Evolutionary conservation across 2,888 invertebrate species (phyloP), one percentile per base, ranked within the genome.

Genomic region (Drosophila anomelani): DNA sequence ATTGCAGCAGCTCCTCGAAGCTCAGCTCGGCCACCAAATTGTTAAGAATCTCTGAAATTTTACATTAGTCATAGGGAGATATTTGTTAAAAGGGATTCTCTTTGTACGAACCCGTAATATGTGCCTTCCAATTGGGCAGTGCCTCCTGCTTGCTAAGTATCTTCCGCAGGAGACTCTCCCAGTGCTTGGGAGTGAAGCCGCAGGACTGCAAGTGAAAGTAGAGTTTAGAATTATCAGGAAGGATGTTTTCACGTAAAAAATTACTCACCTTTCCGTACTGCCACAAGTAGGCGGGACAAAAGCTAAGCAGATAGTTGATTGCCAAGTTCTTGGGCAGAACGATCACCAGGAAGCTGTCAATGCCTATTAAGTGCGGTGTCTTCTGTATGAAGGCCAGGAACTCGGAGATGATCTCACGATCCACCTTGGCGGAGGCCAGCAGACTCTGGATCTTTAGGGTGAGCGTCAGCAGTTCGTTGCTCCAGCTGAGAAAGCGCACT

Each of bases 181-280:
- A 92, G 68, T 92, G 92, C 55, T 91, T 91, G 1, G 91, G 91
- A 0, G 89, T 90, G 60, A 91, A 91, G 20, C 91, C 90, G 61
- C 92, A 92, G 1, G 91, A 92, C 92, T 92, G 38, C 26, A 71
- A 54, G 4, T 1, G 26, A n/a, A 0, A 9, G 4, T 1, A 47
- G 6, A 17, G n/a, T 9, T 26, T 9, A 46, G 15, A 23, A 7
- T 46, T 46, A 29, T n/a, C 4, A 47, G 9, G 3, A 29, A 29
- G 6, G 3, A 36, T 8, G 0, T 10, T 10, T 0, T 9, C 15
- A n/a, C 0, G 43, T 10, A 49, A 29, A 47, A 29, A 1, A 15
- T 2, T 13, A n/a, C 20, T 88, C 89, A 95, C 95, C 94, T 95
- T 95, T 53, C 95, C 95, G 90, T 95, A 95, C 64, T 95, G 94